These are phyloP conservation scores for Acromyrmex charruanus DNA, from an alignment of 1,140 invertebrate genomes.

Conservation along the genomic window DNA sequence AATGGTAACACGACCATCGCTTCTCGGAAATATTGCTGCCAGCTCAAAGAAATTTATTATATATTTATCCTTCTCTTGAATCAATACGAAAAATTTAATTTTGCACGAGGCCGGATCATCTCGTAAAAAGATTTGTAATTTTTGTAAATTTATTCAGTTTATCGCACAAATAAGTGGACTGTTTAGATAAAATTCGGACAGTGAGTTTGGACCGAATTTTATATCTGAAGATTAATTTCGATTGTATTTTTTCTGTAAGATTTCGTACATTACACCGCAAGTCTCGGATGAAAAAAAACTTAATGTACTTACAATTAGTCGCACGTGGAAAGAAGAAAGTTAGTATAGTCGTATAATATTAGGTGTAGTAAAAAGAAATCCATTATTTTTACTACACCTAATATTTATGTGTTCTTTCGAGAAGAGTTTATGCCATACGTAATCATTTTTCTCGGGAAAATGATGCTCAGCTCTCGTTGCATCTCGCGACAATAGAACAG, in stretches of 20 bases:
- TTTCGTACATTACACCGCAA: background rate
- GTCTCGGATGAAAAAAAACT: constrained; percentile 13
- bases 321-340: constrained; percentile 40
- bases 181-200: constrained; percentile 55
- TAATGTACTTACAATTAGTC: constrained; percentile 7
- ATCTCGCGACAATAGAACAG: background rate
- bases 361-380: no score
- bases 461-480: background rate
- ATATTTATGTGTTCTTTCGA: constrained; percentile 6
- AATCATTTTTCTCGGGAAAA: constrained; percentile 45
- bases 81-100: constrained; percentile 22
- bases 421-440: constrained; percentile 4
- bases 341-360: background rate
- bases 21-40: constrained; percentile 33
- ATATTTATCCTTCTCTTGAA: constrained; percentile 29
- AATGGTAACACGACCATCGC: constrained; percentile 14
- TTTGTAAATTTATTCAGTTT: background rate
- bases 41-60: constrained; percentile 46
- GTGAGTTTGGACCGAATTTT: constrained; percentile 61
- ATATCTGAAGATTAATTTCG: background rate
- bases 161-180: background rate
- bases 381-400: no score
- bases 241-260: background rate
- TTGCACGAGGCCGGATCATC: background rate
- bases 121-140: background rate